Evolutionary conservation across 2,888 invertebrate genomes (phyloP), one percentile per base, ranked within the genome.

Genomic region (Drosophila dives): DNA sequence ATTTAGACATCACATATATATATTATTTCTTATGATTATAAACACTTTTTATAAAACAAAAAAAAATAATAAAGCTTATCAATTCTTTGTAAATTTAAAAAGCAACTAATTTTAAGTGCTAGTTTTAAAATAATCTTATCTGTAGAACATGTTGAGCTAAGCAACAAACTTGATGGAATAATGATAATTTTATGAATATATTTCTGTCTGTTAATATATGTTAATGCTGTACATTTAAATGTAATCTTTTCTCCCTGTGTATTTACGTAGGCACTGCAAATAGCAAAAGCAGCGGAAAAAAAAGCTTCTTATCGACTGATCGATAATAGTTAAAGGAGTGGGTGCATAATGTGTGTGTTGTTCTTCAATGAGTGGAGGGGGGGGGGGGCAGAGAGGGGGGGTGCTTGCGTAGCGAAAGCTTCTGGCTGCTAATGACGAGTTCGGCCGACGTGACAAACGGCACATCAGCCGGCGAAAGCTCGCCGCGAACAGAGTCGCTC

Each of bases 301-400:
- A 79, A 70, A 76, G 74, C 74, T 77, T 64, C 83, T 83, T 83
- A 87, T 87, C 85, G 75, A 72, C 71, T 69, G 85, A 84, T 84
- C 84, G 87, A 85, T 85, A 86, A 86, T 87, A 59, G 34, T 61
- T 50, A 64, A 55, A 73, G 73, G 77, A 79, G 77, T 82, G 84
- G 61, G 74, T 84, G 84, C 80, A 78, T 82, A 33, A 26, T 17
- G 45, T 38, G 26, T 40, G 45, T 3, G 6, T 26, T 12, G 5
- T 10, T 5, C 6, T 29, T 3, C 5, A 6, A 1, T 0, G 29
- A 11, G 2, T 3, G 17, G 1, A 10, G 48, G n/a, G 53, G 26
- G 26, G 26, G 29, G 23, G 12, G 10, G 20, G 36, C 8, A 23
- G 15, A 15, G 23, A 32, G 23, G 20, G 17, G 23, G 20, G 17